Conservation (phyloP, 92 coral and sea anemone species). For the Virgularia gustaviana region DNA sequence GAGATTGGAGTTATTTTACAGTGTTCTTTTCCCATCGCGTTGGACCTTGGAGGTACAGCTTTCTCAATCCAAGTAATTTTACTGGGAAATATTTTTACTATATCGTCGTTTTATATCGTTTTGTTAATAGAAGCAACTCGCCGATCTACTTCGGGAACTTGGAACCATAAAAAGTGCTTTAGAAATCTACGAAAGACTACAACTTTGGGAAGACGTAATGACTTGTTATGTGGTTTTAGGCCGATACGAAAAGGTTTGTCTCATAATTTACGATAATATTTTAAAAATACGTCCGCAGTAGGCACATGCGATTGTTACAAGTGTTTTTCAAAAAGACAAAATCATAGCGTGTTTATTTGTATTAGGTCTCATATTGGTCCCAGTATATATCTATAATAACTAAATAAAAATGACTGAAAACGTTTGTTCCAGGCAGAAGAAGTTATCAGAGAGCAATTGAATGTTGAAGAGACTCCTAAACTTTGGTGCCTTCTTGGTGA, state of each 20-base stretch:
- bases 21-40: constrained; percentile 66
- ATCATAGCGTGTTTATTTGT: not conserved
- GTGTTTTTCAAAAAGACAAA: too few relatives aligned
- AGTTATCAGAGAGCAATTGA: constrained; percentile 72
- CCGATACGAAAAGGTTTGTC: constrained; percentile 87
- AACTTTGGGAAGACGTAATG: constrained; percentile 89
- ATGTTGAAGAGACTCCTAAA: constrained; percentile 65
- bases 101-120: not conserved
- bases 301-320: too few relatives aligned
- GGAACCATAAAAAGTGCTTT: constrained; percentile 82
- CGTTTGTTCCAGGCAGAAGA: constrained; percentile 71
- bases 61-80: not conserved
- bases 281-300: not conserved
- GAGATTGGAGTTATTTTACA: constrained; percentile 61
- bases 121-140: constrained; percentile 78
- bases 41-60: constrained; percentile 75
- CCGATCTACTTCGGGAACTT: constrained; percentile 59
- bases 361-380: not conserved
- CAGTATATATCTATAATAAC: not conserved
- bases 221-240: constrained; percentile 77
- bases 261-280: not conserved
- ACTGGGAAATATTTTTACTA: not conserved
- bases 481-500: constrained; percentile 98
- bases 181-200: constrained; percentile 71
- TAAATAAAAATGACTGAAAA: too few relatives aligned